Percentiles rank a stretch among this genome's conserved stretches.
Evolutionary conservation across 2,797 vertebrate genomes (phyloP).

Genomic region (Anguilla marmorata): DNA sequence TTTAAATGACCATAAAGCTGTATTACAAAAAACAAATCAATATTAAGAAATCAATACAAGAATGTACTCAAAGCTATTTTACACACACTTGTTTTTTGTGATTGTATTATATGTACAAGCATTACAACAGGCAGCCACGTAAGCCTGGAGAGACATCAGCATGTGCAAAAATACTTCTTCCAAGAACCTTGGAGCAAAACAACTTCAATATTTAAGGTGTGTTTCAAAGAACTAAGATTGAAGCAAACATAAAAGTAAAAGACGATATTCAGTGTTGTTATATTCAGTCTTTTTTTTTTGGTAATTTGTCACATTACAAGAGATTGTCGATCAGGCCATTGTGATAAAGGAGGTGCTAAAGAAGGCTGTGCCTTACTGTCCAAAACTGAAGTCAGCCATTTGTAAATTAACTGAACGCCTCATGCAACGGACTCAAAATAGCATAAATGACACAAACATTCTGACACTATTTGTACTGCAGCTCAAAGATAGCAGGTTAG

Average conservation of each 20-base stretch:
- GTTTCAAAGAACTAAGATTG: not conserved
- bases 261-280: not conserved
- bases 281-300: not conserved
- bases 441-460: slow-evolving; percentile 50
- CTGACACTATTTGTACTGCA: slow-evolving; percentile 28
- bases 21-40: slow-evolving; percentile 72
- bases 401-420: not conserved
- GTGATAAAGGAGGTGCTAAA: not conserved
- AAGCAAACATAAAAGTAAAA: slow-evolving; percentile 4
- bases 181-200: slow-evolving; percentile 57
- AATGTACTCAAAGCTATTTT: slow-evolving; percentile 61
- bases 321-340: slow-evolving; percentile 10
- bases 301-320: not conserved
- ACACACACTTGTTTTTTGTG: slow-evolving; percentile 63
- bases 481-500: slow-evolving; percentile 51
- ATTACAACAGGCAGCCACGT: slow-evolving; percentile 67
- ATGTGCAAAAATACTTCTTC: slow-evolving; percentile 69
- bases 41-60: slow-evolving; percentile 42
- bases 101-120: slow-evolving; percentile 73
- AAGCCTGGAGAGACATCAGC: slow-evolving; percentile 65
- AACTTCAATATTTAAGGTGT: not conserved
- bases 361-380: not conserved
- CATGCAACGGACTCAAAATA: slow-evolving; percentile 46
- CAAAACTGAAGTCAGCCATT: not conserved
- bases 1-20: slow-evolving; percentile 73